Conservation (phyloP, 2,113 vertebrate genomes). For the Syngnathus scovelli region DNA sequence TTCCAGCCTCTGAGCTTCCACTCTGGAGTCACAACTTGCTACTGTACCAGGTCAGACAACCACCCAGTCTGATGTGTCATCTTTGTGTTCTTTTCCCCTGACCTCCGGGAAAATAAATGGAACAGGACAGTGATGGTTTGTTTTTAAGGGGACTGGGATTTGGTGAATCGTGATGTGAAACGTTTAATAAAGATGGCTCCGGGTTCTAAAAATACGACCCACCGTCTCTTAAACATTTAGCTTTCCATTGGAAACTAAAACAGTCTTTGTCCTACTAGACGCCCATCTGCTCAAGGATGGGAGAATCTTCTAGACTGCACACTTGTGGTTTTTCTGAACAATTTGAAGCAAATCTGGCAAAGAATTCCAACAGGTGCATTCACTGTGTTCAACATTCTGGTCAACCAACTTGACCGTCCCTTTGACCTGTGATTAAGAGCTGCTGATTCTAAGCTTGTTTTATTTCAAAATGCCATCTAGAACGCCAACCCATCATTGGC, state of each 20-base stretch:
- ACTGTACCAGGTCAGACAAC: constrained; percentile 35
- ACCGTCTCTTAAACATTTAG: constrained; percentile 21
- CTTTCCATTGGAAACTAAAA: constrained; percentile 50
- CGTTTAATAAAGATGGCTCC: constrained; percentile 33
- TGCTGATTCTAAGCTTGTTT: constrained; percentile 20
- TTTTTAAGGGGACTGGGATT: constrained; percentile 44
- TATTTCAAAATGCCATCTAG: constrained; percentile 43
- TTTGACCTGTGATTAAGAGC: constrained; percentile 29
- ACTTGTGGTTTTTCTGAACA: constrained; percentile 30
- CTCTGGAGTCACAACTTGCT: constrained; percentile 48
- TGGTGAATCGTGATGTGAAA: constrained; percentile 27
- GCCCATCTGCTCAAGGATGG: constrained; percentile 20
- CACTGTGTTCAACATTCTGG: constrained; percentile 16
- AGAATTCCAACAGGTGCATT: constrained; percentile 10
- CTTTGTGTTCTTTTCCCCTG: constrained; percentile 29
- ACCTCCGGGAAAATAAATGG: constrained; percentile 55
- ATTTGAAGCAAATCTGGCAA: constrained; percentile 24
- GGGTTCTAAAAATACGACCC: constrained; percentile 46
- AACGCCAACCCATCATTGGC: constrained; percentile 32
- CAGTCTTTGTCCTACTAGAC: constrained; percentile 32
- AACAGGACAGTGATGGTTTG: constrained; percentile 55
- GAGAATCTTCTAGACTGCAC: constrained; percentile 16
- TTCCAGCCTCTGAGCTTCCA: constrained; percentile 30
- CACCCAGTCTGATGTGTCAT: constrained; percentile 45
- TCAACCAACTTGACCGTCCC: constrained; percentile 9